Evolutionary conservation across 2,797 vertebrate species (phyloP).

Genomic region (Manis javanica): DNA sequence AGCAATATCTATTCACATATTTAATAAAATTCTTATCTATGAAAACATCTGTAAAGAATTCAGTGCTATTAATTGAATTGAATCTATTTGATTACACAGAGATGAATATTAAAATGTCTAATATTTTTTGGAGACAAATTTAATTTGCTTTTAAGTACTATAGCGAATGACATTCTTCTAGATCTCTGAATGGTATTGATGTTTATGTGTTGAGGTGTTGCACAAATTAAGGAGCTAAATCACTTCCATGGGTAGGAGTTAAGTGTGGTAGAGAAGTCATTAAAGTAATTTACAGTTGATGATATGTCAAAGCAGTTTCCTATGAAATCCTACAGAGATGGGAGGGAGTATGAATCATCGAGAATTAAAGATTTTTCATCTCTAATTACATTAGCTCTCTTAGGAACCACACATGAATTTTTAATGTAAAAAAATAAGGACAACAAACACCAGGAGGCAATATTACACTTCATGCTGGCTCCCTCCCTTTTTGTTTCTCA

Average conservation of each 20-base stretch:
- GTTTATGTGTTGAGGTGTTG: constrained; percentile 80
- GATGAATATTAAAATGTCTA: constrained; percentile 69
- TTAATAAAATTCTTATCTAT: constrained; percentile 65
- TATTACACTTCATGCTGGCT: background rate
- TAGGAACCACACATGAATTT: constrained; percentile 72
- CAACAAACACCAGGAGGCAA: constrained; percentile 48
- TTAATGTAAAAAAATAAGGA: constrained; percentile 70
- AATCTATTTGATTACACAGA: constrained; percentile 62
- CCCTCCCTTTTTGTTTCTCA: constrained; percentile 26
- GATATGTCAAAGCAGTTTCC: constrained; percentile 79
- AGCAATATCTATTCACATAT: constrained; percentile 30
- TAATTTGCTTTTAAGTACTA: constrained; percentile 78
- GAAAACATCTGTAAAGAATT: constrained; percentile 54
- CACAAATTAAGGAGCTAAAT: constrained; percentile 83
- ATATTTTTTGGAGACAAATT: constrained; percentile 59
- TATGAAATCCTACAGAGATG: constrained; percentile 66
- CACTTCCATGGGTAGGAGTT: constrained; percentile 79
- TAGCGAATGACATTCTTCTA: constrained; percentile 74
- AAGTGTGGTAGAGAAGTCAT: constrained; percentile 82
- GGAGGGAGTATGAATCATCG: constrained; percentile 67
- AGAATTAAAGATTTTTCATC: constrained; percentile 65
- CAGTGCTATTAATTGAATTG: constrained; percentile 59
- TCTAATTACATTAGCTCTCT: constrained; percentile 68
- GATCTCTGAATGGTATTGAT: constrained; percentile 79
- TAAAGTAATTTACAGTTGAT: constrained; percentile 82